Evolutionary conservation across 1,140 invertebrate species (phyloP).

Genomic region (Drosophila trapezifrons): DNA sequence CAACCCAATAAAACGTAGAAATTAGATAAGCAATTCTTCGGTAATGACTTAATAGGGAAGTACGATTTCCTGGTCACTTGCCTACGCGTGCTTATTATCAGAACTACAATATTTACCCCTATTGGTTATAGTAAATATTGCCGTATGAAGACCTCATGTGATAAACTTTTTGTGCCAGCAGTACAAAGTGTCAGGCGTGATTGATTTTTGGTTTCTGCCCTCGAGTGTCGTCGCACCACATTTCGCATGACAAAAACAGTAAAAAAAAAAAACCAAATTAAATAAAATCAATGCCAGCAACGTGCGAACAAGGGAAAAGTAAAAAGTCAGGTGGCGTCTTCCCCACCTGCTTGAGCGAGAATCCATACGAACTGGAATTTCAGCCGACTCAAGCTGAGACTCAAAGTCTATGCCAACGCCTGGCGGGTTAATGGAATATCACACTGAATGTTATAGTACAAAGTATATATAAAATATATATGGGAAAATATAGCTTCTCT

Average conservation of each 20-base stretch:
- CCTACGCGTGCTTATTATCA: slow-evolving; percentile 31
- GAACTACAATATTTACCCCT: slow-evolving; percentile 30
- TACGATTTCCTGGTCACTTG: slow-evolving; percentile 7
- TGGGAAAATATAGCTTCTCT: slow-evolving; percentile 28
- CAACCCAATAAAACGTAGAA: neutral
- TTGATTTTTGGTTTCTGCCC: slow-evolving; percentile 35
- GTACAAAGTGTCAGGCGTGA: slow-evolving; percentile 29
- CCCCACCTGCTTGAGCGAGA: slow-evolving; percentile 7
- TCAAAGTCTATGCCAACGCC: slow-evolving; percentile 34
- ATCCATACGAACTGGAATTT: slow-evolving; percentile 26
- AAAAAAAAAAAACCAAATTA: slow-evolving; percentile 11
- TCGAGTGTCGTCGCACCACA: slow-evolving; percentile 24
- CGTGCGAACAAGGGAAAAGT: slow-evolving; percentile 12
- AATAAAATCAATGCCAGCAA: slow-evolving; percentile 52
- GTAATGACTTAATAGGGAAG: slow-evolving; percentile 7
- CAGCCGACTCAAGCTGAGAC: neutral
- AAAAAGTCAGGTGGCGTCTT: slow-evolving; percentile 50
- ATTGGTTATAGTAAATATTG: slow-evolving; percentile 17
- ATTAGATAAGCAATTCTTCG: slow-evolving; percentile 34
- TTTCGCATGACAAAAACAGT: slow-evolving; percentile 28
- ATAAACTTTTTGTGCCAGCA: slow-evolving; percentile 19
- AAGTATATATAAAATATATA: slow-evolving; percentile 11
- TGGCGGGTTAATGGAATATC: slow-evolving; percentile 26
- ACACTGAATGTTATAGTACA: slow-evolving; percentile 7
- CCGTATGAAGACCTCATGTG: slow-evolving; percentile 11